Evolutionary conservation across 2,113 vertebrate genomes (phyloP).

Genomic region (Eurystomus gularis): DNA sequence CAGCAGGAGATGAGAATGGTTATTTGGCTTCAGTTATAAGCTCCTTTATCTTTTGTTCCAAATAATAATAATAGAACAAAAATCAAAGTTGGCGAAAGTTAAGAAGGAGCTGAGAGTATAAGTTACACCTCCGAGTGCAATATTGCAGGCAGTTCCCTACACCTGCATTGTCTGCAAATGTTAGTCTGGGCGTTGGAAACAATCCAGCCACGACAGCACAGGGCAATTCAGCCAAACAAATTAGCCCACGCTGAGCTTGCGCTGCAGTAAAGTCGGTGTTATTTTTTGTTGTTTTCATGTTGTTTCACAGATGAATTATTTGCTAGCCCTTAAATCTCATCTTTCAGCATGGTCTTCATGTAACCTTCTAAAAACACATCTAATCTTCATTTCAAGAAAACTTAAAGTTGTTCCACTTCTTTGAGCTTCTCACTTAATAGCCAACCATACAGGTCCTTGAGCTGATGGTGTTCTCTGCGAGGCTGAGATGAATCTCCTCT

Average conservation of each 20-base stretch:
- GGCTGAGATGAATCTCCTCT: conserved; percentile 12
- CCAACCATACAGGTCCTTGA: conserved; percentile 28
- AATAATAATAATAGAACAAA: background rate
- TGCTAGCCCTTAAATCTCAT: background rate
- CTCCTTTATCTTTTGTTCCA: background rate
- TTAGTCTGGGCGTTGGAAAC: background rate
- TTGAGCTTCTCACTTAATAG: background rate
- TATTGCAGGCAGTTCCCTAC: background rate
- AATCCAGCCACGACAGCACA: background rate
- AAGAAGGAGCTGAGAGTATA: background rate
- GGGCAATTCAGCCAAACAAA: background rate
- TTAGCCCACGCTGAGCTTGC: background rate
- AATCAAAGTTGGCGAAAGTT: background rate
- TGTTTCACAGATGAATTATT: background rate
- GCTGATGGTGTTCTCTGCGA: conserved; percentile 14
- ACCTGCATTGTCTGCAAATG: background rate
- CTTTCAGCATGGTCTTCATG: background rate
- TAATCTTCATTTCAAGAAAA: conserved; percentile 14
- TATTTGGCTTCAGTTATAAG: background rate
- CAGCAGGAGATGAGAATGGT: background rate
- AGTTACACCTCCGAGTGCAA: background rate
- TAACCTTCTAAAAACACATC: background rate
- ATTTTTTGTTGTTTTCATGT: background rate
- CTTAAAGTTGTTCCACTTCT: background rate
- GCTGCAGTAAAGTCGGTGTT: background rate